phyloP scores from a whole-genome alignment of 2,888 invertebrate genomes.

The Phrixothrix hirtus region DNA sequence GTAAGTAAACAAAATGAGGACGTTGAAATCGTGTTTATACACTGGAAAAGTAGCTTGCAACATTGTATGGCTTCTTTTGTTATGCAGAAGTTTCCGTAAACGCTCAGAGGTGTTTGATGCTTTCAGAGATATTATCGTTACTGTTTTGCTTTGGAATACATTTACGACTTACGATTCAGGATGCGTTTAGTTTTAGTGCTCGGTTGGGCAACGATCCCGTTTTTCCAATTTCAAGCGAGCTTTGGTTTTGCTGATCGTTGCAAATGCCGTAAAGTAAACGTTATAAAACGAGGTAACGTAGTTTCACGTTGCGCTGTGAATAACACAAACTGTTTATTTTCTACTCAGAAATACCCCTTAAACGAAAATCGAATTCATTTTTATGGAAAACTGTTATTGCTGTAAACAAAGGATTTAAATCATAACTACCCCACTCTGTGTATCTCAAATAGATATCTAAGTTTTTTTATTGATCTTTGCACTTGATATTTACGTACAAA shows the following conservation, averaged over 20 bases:
- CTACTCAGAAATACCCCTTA: slow-evolving; percentile 1
- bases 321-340: slow-evolving; percentile 13
- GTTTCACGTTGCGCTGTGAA: slow-evolving; percentile 12
- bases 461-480: too few species aligned
- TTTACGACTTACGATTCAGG: slow-evolving; percentile 24
- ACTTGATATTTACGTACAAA: too few species aligned
- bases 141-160: slow-evolving; percentile 30
- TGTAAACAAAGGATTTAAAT: too few species aligned
- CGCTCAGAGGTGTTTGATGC: slow-evolving; percentile 28
- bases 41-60: slow-evolving; percentile 19
- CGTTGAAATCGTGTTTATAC: slow-evolving; percentile 1
- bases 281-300: slow-evolving; percentile 11
- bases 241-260: slow-evolving; percentile 20
- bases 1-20: not conserved
- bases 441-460: too few species aligned
- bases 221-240: slow-evolving; percentile 26
- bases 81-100: slow-evolving; percentile 24
- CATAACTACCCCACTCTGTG: too few species aligned
- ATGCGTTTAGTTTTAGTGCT: slow-evolving; percentile 27
- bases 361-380: slow-evolving; percentile 5
- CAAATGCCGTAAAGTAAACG: slow-evolving; percentile 24
- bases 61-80: slow-evolving; percentile 23
- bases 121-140: slow-evolving; percentile 29
- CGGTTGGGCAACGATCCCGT: slow-evolving; percentile 25
- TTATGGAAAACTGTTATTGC: slow-evolving; percentile 10